Conservation (phyloP, 2,888 invertebrate species). For the Metallyticus violacea region DNA sequence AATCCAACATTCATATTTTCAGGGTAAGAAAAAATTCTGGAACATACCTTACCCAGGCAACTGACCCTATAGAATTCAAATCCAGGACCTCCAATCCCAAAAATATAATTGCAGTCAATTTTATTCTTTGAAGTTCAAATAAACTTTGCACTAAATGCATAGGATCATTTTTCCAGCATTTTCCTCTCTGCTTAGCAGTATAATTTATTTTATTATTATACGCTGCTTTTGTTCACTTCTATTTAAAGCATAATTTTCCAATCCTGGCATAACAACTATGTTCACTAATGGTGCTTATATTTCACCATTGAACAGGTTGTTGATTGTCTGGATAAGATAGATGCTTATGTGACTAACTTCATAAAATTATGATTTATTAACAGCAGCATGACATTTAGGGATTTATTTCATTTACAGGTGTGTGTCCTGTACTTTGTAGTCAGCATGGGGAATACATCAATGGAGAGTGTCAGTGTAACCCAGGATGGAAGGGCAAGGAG, state of each 20-base stretch:
- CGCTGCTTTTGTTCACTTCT: not conserved
- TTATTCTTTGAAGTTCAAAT: no score
- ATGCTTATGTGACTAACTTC: not conserved
- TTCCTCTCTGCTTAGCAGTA: not conserved
- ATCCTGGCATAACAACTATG: not conserved
- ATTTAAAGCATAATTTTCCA: not conserved
- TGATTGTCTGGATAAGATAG: no score
- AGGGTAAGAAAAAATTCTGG: no score
- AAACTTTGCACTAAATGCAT: no score
- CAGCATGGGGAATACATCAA: constrained; percentile 96
- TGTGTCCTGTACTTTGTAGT: constrained; percentile 95
- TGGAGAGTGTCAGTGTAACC: constrained; percentile 95
- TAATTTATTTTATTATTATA: not conserved
- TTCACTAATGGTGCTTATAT: not conserved
- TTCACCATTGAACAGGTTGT: no score
- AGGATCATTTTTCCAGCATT: not conserved
- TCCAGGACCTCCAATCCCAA: no score
- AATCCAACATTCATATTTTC: no score
- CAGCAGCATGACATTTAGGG: not conserved
- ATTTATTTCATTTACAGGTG: constrained; percentile 56
- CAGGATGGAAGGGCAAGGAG: constrained; percentile 98
- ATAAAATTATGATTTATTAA: not conserved
- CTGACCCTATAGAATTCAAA: no score
- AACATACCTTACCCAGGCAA: no score
- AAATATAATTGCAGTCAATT: no score